A percentile compares a stretch with the other conserved stretches of the same genome.
Evolutionary conservation across 2,797 vertebrate species (phyloP).

Genomic region (Margarornis squamiger): DNA sequence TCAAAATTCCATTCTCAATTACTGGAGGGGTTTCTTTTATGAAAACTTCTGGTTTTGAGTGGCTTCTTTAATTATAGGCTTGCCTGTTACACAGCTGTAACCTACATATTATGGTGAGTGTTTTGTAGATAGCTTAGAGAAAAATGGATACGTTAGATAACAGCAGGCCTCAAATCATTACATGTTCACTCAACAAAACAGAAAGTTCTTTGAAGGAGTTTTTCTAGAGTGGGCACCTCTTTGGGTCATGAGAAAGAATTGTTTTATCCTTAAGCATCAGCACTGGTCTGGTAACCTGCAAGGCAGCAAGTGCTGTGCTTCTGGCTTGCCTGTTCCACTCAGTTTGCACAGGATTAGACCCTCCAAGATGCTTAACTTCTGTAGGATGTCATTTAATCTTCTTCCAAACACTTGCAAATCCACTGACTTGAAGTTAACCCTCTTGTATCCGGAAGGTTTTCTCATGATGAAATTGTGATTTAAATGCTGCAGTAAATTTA

Average conservation of each 20-base stretch:
- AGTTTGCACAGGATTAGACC: neutral
- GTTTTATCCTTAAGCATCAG: neutral
- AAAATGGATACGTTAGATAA: constrained; percentile 38
- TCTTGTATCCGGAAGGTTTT: neutral
- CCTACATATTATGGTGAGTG: constrained; percentile 18
- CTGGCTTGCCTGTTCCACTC: neutral
- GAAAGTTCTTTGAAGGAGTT: constrained; percentile 10
- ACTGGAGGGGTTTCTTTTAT: constrained; percentile 52
- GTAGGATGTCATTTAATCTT: neutral
- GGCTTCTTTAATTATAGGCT: constrained; percentile 62
- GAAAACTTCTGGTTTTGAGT: constrained; percentile 43
- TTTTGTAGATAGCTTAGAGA: constrained; percentile 37
- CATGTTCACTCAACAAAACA: neutral
- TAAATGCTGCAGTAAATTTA: neutral
- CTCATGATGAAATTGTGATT: neutral
- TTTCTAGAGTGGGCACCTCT: neutral
- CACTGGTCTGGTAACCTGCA: neutral
- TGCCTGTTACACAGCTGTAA: constrained; percentile 25
- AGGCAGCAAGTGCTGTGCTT: neutral
- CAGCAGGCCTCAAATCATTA: constrained; percentile 25
- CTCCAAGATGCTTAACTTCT: neutral
- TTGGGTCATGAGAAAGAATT: neutral
- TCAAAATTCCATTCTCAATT: constrained; percentile 55
- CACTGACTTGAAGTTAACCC: neutral
- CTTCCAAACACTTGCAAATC: neutral